Conservation (phyloP, 2,113 vertebrate genomes). For the Kryptolebias marmoratus region DNA sequence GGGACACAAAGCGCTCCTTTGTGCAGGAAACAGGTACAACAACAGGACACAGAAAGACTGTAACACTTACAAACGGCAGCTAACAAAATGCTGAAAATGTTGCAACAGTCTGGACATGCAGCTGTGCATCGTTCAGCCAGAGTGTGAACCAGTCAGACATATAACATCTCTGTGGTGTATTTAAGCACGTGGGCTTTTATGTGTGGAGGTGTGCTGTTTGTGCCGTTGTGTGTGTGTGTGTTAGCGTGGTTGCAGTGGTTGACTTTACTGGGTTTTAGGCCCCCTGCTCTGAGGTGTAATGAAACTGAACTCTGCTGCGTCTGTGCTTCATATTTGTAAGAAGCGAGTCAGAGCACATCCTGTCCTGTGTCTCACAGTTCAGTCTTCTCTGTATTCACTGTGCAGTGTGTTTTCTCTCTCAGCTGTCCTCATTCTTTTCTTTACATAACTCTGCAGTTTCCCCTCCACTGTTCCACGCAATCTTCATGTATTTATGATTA, state of each 20-base stretch:
- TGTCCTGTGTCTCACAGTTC: constrained; percentile 11
- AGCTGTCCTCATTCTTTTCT: constrained; percentile 2
- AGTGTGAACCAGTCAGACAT: background rate
- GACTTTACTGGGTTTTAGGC: constrained; percentile 7
- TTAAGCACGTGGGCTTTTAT: constrained; percentile 1
- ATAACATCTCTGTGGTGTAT: constrained; percentile 15
- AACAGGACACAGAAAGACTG: constrained; percentile 27
- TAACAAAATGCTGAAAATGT: constrained; percentile 11
- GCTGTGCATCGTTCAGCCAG: background rate
- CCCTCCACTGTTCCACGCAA: too few species aligned
- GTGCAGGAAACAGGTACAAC: constrained; percentile 86
- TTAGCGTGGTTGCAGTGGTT: constrained; percentile 20
- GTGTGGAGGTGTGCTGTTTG: background rate
- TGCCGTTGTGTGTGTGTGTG: constrained; percentile 14
- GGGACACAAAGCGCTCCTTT: constrained; percentile 89
- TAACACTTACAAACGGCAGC: background rate
- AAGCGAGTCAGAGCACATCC: constrained; percentile 19
- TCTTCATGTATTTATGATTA: constrained; percentile 6
- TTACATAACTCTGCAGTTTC: background rate
- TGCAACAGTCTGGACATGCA: constrained; percentile 15
- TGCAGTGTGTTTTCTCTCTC: constrained; percentile 1
- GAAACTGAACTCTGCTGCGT: constrained; percentile 39
- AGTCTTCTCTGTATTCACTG: background rate
- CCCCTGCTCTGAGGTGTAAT: constrained; percentile 51
- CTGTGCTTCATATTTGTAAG: constrained; percentile 37